phyloP scores from a whole-genome alignment of 2,113 vertebrate species.

The Mandrillus leucophaeus region DNA sequence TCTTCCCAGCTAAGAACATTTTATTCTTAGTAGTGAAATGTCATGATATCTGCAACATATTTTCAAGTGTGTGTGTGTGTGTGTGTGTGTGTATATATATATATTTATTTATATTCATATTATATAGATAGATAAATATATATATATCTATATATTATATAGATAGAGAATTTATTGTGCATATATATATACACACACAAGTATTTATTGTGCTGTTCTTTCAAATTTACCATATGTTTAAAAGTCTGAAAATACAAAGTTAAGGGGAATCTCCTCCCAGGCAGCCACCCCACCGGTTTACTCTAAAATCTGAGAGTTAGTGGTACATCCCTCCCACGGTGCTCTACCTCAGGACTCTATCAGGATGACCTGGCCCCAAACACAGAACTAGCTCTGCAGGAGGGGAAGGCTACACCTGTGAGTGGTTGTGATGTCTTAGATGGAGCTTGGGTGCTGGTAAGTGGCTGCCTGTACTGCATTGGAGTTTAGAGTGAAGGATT shows the following conservation, averaged over 20 bases:
- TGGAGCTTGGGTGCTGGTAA: not conserved
- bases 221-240: not conserved
- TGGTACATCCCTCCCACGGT: not conserved
- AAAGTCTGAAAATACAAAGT: constrained; percentile 38
- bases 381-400: not conserved
- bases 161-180: too few relatives aligned
- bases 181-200: not conserved
- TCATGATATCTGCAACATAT: not conserved
- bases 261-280: not conserved
- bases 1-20: not conserved
- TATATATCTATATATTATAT: too few relatives aligned
- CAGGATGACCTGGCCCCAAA: not conserved
- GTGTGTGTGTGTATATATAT: accelerated
- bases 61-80: not conserved
- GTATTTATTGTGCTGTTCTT: constrained; percentile 16
- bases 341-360: not conserved
- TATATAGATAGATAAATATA: too few relatives aligned
- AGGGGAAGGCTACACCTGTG: not conserved
- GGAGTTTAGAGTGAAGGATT: not conserved
- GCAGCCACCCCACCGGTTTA: not conserved
- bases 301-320: not conserved
- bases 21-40: not conserved
- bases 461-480: not conserved
- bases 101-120: too few relatives aligned
- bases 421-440: not conserved